Evolutionary conservation across 1,140 invertebrate species (phyloP).

Genomic region (Hylaeus volcanicus): DNA sequence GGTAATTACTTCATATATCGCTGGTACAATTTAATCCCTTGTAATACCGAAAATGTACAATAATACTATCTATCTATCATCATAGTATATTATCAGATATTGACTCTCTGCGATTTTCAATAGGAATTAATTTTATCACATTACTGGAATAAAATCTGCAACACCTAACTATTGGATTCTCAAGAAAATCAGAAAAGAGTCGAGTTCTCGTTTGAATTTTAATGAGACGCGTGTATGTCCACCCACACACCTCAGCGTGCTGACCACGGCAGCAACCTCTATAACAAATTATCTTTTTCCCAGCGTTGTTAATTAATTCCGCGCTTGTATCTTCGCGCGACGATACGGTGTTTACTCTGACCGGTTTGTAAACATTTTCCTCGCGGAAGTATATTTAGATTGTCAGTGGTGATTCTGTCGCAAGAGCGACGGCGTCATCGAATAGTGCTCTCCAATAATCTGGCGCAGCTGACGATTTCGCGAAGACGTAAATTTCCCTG

Average conservation of each 20-base stretch:
- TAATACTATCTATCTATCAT: too few relatives aligned
- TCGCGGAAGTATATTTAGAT: conserved; percentile 45
- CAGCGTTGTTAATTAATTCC: conserved; percentile 16
- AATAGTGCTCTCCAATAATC: neutral
- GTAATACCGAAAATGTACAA: too few relatives aligned
- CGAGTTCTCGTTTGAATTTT: too few relatives aligned
- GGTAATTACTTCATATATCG: too few relatives aligned
- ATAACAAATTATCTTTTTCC: neutral
- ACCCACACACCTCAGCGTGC: neutral
- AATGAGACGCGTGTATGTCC: neutral
- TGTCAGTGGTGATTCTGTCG: neutral
- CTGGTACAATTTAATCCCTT: too few relatives aligned
- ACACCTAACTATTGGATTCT: too few relatives aligned
- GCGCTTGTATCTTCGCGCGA: neutral
- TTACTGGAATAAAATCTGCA: too few relatives aligned
- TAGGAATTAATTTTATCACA: too few relatives aligned
- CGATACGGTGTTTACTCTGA: neutral
- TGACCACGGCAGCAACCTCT: neutral
- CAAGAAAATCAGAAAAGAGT: too few relatives aligned
- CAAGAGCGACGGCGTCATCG: conserved; percentile 1
- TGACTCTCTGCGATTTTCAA: too few relatives aligned
- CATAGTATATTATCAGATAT: too few relatives aligned
- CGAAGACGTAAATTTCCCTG: neutral
- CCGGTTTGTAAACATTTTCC: conserved; percentile 50
- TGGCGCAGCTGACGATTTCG: neutral